Conservation (phyloP, 92 coral and sea anemone genomes). For the Bergia sp. region DNA sequence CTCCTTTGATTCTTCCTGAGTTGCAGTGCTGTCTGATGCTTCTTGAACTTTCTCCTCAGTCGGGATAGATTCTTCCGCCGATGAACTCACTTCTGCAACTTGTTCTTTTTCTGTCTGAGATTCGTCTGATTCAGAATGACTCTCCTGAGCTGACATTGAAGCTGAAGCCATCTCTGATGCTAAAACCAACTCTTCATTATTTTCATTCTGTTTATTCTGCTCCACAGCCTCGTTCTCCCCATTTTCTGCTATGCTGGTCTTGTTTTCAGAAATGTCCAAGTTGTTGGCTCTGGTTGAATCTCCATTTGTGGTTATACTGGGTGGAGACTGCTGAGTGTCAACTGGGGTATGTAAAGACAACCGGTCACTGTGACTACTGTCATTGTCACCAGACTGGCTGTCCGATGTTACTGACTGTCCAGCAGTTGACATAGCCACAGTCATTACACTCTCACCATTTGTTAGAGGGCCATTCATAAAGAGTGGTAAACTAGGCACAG, state of each 20-base stretch:
- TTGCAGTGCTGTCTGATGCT: background rate
- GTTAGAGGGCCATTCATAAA: slow-evolving; percentile 82
- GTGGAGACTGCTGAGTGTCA: background rate
- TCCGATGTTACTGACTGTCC: slow-evolving; percentile 59
- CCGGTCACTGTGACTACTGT: slow-evolving; percentile 13
- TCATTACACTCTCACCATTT: slow-evolving; percentile 76
- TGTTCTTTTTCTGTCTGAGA: background rate
- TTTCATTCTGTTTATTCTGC: slow-evolving; percentile 31
- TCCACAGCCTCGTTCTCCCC: slow-evolving; percentile 38
- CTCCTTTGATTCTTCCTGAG: slow-evolving; percentile 1
- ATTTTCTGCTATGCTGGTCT: slow-evolving; percentile 26
- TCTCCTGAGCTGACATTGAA: background rate
- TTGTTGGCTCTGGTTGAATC: background rate
- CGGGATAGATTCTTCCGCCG: background rate
- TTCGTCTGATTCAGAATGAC: background rate
- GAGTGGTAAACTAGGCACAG: slow-evolving; percentile 57
- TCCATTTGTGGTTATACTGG: slow-evolving; percentile 27
- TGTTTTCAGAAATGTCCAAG: background rate
- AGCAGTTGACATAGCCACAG: slow-evolving; percentile 65
- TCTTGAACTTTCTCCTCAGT: slow-evolving; percentile 17
- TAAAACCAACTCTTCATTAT: slow-evolving; percentile 16
- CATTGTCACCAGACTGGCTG: background rate
- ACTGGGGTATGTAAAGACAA: slow-evolving; percentile 6
- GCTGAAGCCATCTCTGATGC: background rate
- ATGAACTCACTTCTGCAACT: background rate